Conservation (phyloP, 2,797 vertebrate species). For the Heteromormyrus szaboi region DNA sequence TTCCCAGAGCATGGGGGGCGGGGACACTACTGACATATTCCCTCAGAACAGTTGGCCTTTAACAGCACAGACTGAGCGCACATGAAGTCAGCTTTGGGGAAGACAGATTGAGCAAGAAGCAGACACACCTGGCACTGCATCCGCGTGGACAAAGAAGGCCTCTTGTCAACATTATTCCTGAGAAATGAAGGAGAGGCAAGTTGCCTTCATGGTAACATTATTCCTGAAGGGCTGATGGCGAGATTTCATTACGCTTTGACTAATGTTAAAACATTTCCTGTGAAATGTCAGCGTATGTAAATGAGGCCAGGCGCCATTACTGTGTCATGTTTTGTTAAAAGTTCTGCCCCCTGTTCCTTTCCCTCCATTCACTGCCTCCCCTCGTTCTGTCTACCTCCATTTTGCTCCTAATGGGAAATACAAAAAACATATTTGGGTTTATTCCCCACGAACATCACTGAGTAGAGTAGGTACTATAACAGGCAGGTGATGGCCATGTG, state of each 20-base stretch:
- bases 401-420: background rate
- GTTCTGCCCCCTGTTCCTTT: slow-evolving; percentile 69
- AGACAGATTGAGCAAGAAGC: slow-evolving; percentile 60
- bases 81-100: slow-evolving; percentile 79
- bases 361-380: slow-evolving; percentile 34
- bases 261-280: slow-evolving; percentile 95
- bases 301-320: slow-evolving; percentile 78
- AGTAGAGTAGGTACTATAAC: background rate
- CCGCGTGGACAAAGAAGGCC: slow-evolving; percentile 35
- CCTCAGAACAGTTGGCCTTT: slow-evolving; percentile 93
- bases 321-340: slow-evolving; percentile 83
- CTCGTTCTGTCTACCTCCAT: slow-evolving; percentile 29
- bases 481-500: background rate
- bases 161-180: slow-evolving; percentile 81
- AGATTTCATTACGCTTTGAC: slow-evolving; percentile 95
- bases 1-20: slow-evolving; percentile 84
- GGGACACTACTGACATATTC: slow-evolving; percentile 99
- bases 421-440: background rate
- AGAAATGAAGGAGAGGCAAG: slow-evolving; percentile 88
- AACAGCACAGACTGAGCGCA: slow-evolving; percentile 74
- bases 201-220: slow-evolving; percentile 99
- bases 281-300: slow-evolving; percentile 99
- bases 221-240: slow-evolving; percentile 93
- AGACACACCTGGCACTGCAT: slow-evolving; percentile 33
- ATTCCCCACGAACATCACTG: slow-evolving; percentile 12